phyloP scores from a whole-genome alignment of 2,113 vertebrate species.

The Microtus montanus region DNA sequence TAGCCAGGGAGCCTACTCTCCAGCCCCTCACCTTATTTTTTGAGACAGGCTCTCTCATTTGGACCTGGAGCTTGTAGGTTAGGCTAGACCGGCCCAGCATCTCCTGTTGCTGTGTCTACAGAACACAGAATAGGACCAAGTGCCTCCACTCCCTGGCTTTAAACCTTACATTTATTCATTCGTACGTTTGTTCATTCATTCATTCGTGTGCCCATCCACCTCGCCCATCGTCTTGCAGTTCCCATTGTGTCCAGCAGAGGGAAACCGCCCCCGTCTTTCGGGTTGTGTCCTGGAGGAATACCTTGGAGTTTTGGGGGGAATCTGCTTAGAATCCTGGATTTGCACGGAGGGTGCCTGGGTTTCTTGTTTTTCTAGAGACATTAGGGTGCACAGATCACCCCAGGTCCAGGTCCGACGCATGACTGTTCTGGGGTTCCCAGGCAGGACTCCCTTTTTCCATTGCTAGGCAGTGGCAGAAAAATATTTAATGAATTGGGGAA shows the following conservation, averaged over 20 bases:
- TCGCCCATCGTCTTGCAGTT: not conserved
- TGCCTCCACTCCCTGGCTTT: not conserved
- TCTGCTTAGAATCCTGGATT: not conserved
- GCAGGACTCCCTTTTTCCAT: not conserved
- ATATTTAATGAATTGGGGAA: not conserved
- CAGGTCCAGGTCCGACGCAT: not conserved
- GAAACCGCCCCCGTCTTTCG: not conserved
- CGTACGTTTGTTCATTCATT: too few species aligned
- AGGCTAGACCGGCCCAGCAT: not conserved
- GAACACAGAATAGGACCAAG: not conserved
- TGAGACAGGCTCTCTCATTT: not conserved
- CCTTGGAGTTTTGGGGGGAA: not conserved
- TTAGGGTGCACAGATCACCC: not conserved
- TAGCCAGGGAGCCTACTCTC: not conserved
- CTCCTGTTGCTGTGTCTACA: not conserved
- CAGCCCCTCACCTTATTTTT: not conserved
- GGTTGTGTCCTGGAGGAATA: accelerated
- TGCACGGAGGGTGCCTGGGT: not conserved
- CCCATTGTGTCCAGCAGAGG: slow-evolving; percentile 1
- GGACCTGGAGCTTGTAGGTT: not conserved
- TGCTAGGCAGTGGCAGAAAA: not conserved
- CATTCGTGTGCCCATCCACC: not conserved
- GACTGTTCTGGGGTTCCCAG: not conserved
- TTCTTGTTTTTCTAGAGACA: not conserved
- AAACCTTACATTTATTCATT: not conserved